Conservation (phyloP, 2,113 vertebrate genomes). For the Rhynchomys soricoides region DNA sequence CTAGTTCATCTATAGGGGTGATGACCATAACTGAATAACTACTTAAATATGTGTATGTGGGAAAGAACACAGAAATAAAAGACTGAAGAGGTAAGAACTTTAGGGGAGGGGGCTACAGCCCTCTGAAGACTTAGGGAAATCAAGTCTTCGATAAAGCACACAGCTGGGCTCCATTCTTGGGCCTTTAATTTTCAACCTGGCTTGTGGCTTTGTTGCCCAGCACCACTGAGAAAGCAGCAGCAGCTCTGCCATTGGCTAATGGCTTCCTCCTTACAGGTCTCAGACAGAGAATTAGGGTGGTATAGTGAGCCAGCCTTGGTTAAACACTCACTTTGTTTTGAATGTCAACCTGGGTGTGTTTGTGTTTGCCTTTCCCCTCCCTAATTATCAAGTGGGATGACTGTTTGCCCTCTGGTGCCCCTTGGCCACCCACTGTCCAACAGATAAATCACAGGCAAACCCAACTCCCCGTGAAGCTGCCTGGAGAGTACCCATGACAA, state of each 20-base stretch:
- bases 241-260: neutral
- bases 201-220: neutral
- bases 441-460: slow-evolving; percentile 73
- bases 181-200: neutral
- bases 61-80: slow-evolving; percentile 6
- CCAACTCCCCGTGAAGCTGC: slow-evolving; percentile 29
- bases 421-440: slow-evolving; percentile 75
- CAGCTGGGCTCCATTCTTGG: neutral
- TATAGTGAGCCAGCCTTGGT: neutral
- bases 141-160: neutral
- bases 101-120: neutral
- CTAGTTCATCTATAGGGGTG: neutral
- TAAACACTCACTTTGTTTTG: slow-evolving; percentile 76
- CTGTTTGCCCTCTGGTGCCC: slow-evolving; percentile 58
- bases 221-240: neutral
- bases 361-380: slow-evolving; percentile 79
- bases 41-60: neutral
- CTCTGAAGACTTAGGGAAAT: neutral
- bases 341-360: slow-evolving; percentile 81
- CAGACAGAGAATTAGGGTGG: slow-evolving; percentile 34
- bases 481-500: slow-evolving; percentile 16
- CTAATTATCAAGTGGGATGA: slow-evolving; percentile 74
- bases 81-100: neutral
- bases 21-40: neutral
- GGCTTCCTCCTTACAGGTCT: slow-evolving; percentile 15